Conservation (phyloP, 2,888 invertebrate species). For the Perizoma flavofasciatum region DNA sequence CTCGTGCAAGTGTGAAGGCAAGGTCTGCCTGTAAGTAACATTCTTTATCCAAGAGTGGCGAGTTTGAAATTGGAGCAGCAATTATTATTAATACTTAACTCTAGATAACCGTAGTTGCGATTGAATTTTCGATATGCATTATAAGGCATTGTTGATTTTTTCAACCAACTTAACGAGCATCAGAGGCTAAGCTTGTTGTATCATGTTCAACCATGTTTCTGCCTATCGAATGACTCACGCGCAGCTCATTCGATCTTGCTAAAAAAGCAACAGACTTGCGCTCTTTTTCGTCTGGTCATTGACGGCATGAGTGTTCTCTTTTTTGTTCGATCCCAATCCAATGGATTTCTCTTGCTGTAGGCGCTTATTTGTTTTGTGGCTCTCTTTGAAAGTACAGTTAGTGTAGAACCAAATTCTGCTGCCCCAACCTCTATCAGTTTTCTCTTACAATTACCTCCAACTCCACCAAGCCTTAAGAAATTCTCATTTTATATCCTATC, state of each 20-base stretch:
- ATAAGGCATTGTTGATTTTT: too few relatives aligned
- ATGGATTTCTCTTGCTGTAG: slow-evolving; percentile 44
- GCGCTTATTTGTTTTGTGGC: slow-evolving; percentile 17
- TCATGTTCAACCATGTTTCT: slow-evolving; percentile 21
- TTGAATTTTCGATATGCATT: too few relatives aligned
- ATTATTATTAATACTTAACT: too few relatives aligned
- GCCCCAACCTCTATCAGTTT: too few relatives aligned
- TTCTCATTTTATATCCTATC: slow-evolving; percentile 7
- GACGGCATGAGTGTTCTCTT: slow-evolving; percentile 39
- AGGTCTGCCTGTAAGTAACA: too few relatives aligned
- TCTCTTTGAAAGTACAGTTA: too few relatives aligned
- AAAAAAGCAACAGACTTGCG: slow-evolving; percentile 60
- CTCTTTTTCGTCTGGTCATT: slow-evolving; percentile 60
- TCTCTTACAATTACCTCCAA: too few relatives aligned
- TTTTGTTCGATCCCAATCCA: slow-evolving; percentile 49
- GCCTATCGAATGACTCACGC: slow-evolving; percentile 44
- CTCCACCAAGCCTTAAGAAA: background rate
- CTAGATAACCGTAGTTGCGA: too few relatives aligned
- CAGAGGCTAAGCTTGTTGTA: slow-evolving; percentile 9
- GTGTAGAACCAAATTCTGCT: background rate
- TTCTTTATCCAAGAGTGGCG: too few relatives aligned
- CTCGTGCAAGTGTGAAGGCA: too few relatives aligned
- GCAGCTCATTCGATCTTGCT: slow-evolving; percentile 59
- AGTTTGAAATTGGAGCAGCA: too few relatives aligned
- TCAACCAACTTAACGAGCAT: too few relatives aligned